phyloP scores from a whole-genome alignment of 1,140 invertebrate species.

The roundworm (Caenorhabditis elegans) region DNA sequence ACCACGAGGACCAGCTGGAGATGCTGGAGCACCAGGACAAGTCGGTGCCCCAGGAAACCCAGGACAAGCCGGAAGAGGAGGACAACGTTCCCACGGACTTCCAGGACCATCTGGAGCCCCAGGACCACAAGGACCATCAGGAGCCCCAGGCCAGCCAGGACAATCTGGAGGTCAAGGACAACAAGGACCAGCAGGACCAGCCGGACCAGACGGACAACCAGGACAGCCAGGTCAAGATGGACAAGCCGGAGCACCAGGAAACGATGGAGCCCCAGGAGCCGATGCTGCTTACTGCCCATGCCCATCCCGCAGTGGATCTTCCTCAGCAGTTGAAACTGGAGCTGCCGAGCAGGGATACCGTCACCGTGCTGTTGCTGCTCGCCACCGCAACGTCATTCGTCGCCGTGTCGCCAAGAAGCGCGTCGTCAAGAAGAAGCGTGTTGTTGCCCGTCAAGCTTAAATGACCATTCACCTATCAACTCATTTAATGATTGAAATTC shows the following conservation, averaged over 20 bases:
- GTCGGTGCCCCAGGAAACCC: slow-evolving; percentile 45
- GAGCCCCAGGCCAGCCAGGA: slow-evolving; percentile 44
- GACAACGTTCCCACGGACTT: slow-evolving; percentile 46
- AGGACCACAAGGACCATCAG: slow-evolving; percentile 45
- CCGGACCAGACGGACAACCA: slow-evolving; percentile 52
- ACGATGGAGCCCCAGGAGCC: slow-evolving; percentile 43
- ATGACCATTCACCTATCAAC: background rate
- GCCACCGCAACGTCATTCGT: slow-evolving; percentile 10
- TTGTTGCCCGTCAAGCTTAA: slow-evolving; percentile 17
- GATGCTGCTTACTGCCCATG: slow-evolving; percentile 6
- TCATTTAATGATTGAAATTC: background rate
- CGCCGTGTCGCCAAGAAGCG: slow-evolving; percentile 18
- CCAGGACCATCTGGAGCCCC: background rate
- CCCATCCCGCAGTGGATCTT: slow-evolving; percentile 15
- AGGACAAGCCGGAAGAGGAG: slow-evolving; percentile 54
- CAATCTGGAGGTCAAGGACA: slow-evolving; percentile 31
- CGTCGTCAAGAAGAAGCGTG: slow-evolving; percentile 21
- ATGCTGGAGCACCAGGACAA: slow-evolving; percentile 56
- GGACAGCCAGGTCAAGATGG: slow-evolving; percentile 40
- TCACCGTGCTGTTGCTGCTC: slow-evolving; percentile 10
- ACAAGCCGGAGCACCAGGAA: slow-evolving; percentile 35
- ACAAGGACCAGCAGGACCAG: slow-evolving; percentile 49
- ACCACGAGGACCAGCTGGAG: slow-evolving; percentile 57
- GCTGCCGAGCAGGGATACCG: slow-evolving; percentile 9
- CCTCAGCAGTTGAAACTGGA: background rate